A percentile compares a stretch with the other conserved stretches of the same genome.
Conservation (phyloP, 2,113 vertebrate species). For the Irena cyanogastra region DNA sequence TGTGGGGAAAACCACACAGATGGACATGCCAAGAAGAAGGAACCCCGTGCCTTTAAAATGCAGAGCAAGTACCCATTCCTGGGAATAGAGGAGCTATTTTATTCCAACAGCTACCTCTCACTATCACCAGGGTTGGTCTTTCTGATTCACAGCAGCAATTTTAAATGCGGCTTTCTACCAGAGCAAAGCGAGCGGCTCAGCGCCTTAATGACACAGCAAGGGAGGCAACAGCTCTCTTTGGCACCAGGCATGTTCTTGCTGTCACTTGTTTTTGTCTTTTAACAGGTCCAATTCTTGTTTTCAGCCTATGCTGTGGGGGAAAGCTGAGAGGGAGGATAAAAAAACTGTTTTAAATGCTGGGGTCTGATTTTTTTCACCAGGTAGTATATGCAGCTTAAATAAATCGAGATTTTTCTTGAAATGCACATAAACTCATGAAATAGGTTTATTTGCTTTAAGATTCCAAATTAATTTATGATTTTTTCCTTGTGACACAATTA, state of each 20-base stretch:
- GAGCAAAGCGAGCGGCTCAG: fast-evolving
- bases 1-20: background rate
- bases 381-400: background rate
- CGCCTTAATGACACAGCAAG: background rate
- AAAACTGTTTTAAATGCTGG: background rate
- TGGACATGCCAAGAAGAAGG: background rate
- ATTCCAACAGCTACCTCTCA: background rate
- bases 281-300: background rate
- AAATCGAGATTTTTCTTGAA: background rate
- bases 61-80: background rate
- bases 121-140: background rate
- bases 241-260: background rate
- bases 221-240: background rate
- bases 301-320: fast-evolving
- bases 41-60: background rate
- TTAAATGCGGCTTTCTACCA: background rate
- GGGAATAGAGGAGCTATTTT: background rate
- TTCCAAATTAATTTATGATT: background rate
- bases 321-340: background rate
- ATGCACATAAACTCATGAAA: background rate
- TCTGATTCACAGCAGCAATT: background rate
- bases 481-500: background rate
- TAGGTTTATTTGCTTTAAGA: background rate
- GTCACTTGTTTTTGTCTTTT: background rate
- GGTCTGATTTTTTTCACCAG: background rate